These are phyloP conservation scores for Xestia xanthographa DNA, from an alignment of 2,888 invertebrate species.

Conservation along the genomic window DNA sequence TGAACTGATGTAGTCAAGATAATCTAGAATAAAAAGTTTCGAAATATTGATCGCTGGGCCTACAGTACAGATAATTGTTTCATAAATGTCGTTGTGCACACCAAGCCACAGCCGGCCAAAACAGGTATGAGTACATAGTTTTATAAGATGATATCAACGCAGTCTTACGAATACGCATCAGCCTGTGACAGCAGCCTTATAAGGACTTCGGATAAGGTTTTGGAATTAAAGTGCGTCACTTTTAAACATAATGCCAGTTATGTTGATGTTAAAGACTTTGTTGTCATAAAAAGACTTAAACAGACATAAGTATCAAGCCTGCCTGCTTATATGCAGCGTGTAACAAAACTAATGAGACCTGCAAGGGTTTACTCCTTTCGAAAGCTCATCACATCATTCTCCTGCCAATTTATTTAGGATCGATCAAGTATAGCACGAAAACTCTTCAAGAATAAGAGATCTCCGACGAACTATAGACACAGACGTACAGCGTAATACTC, in stretches of 20 bases:
- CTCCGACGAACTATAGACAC: neutral
- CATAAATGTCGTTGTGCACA: neutral
- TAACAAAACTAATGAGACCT: no score
- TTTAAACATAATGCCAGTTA: neutral
- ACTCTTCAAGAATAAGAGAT: neutral
- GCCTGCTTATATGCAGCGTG: no score
- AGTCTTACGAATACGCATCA: constrained; percentile 28
- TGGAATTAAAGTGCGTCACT: constrained; percentile 27
- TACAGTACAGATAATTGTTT: neutral
- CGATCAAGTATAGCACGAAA: neutral
- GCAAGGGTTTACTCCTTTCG: neutral
- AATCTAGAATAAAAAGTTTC: neutral
- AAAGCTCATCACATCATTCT: neutral
- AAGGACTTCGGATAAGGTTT: constrained; percentile 22
- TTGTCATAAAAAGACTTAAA: neutral
- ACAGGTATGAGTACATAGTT: constrained; percentile 28
- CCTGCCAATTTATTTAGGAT: neutral
- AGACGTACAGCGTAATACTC: neutral
- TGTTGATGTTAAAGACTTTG: neutral
- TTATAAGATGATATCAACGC: constrained; percentile 43
- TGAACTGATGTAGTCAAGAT: neutral
- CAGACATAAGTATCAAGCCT: no score
- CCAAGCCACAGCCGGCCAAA: constrained; percentile 22
- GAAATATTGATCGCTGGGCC: neutral
- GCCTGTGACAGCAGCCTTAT: constrained; percentile 16